Base-by-base conservation (phyloP, 2,113 vertebrate species). In the Oncorhynchus clarkii region DNA sequence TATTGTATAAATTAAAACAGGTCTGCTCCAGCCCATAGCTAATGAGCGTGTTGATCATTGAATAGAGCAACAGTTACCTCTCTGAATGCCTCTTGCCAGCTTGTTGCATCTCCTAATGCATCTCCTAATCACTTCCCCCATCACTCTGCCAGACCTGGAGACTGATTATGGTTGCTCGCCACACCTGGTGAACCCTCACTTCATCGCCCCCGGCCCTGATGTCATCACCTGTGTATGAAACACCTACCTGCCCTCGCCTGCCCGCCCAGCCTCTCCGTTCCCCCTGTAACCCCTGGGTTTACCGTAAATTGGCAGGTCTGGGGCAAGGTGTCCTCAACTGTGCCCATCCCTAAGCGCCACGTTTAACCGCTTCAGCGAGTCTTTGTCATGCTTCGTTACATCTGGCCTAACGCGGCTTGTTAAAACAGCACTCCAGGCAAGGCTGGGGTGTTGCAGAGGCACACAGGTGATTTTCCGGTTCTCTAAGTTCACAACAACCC, bases 221-320 rank as follows among this genome's bases (percentile, higher is more conserved):
- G 83, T 88, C 77, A 83, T 86, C 82, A 81, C 71, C 16, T 85
- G 71, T 71, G 39, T 72, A n/a, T 82, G 76, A 92, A 90, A 92
- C 87, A 86, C 59, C 87, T 90, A 73, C 92, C 82, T 91, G 93
- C 86, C 86, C 71, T 83, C 81, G 84, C 91, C 87, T 86, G 92
- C 84, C 87, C 87, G 74, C 65, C 65, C 70, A 71, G 70, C 54
- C 80, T 60, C 22, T 18, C 49, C 26, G 77, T 74, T 86, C 67
- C 85, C 60, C 31, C 12, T 39, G 34, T 22, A 9, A 62, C 83
- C 74, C 76, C 51, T 18, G 86, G 85, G 89, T 39, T 74, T 81
- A 82, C 76, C 26, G 26, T 87, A 78, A 84, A 88, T 87, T 88
- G 82, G 76, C 85, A 78, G 76, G 76, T 84, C 83, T 29, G 70